Evolutionary conservation across 2,797 vertebrate species (phyloP).

Genomic region (Vultur gryphus): DNA sequence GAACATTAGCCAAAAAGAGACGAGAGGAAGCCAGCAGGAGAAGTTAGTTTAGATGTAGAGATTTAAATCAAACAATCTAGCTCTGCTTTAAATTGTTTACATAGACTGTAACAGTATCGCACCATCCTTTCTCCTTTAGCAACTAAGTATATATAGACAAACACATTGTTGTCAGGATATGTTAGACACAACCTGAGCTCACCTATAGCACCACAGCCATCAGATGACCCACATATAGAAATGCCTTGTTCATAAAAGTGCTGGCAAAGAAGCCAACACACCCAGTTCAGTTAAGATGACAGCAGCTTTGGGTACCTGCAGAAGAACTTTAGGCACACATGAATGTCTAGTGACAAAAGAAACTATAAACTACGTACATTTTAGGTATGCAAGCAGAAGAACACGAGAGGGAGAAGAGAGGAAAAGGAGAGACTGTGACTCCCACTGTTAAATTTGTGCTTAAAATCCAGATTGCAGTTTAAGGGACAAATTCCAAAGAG

Average conservation of each 20-base stretch:
- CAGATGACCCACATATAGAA: background rate
- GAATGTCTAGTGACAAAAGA: background rate
- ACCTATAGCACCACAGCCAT: background rate
- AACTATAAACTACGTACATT: background rate
- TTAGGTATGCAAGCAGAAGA: background rate
- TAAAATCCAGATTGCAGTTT: background rate
- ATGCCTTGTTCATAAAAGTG: background rate
- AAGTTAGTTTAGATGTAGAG: background rate
- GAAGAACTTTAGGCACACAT: background rate
- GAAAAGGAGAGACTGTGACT: background rate
- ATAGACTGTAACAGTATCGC: background rate
- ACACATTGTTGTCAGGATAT: background rate
- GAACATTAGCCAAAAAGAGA: background rate
- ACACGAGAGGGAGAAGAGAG: background rate
- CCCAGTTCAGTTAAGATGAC: background rate
- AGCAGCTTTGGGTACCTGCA: fast-evolving
- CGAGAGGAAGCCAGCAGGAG: background rate
- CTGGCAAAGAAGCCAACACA: background rate
- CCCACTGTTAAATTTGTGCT: background rate
- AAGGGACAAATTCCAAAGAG: background rate
- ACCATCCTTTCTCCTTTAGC: background rate
- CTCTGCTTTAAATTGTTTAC: background rate
- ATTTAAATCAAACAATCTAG: background rate
- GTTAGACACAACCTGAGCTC: background rate
- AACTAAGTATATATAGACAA: background rate